These are phyloP conservation scores for Chelon labrosus DNA, from an alignment of 2,797 vertebrate genomes.

Conservation along the genomic window DNA sequence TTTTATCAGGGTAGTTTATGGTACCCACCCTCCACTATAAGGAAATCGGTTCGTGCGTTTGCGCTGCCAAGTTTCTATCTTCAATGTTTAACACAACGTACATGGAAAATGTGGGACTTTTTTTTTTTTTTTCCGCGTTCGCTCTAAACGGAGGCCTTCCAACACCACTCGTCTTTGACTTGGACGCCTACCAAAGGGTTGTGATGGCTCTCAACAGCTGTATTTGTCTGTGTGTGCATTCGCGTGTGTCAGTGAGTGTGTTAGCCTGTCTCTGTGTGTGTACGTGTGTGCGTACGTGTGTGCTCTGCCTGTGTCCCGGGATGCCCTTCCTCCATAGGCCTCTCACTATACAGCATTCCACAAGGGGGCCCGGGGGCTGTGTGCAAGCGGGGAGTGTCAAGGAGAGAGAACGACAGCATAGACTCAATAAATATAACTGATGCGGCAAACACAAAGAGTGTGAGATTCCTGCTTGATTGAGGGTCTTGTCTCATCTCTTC, in stretches of 20 bases:
- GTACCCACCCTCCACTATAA: constrained; percentile 32
- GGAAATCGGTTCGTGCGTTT: constrained; percentile 59
- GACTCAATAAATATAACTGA: constrained; percentile 59
- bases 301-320: constrained; percentile 79
- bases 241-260: constrained; percentile 54
- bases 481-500: constrained; percentile 22
- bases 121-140: constrained; percentile 59
- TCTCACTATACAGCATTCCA: constrained; percentile 83
- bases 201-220: constrained; percentile 86
- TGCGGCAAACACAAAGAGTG: constrained; percentile 33
- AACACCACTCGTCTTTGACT: constrained; percentile 74
- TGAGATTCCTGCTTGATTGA: constrained; percentile 18
- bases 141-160: constrained; percentile 71
- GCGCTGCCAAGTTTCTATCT: constrained; percentile 69
- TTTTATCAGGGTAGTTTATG: constrained; percentile 56
- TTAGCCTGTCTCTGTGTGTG: constrained; percentile 34
- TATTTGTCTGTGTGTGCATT: constrained; percentile 77
- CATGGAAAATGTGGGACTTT: constrained; percentile 71
- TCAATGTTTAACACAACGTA: constrained; percentile 75
- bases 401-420: constrained; percentile 61
- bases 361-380: constrained; percentile 75
- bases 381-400: constrained; percentile 74
- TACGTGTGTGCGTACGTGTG: constrained; percentile 20
- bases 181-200: constrained; percentile 76
- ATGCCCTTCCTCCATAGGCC: constrained; percentile 85